A percentile compares a stretch with the other conserved stretches of the same genome.
phyloP scores from a whole-genome alignment of 2,113 vertebrate genomes.

The Mungos mungo region DNA sequence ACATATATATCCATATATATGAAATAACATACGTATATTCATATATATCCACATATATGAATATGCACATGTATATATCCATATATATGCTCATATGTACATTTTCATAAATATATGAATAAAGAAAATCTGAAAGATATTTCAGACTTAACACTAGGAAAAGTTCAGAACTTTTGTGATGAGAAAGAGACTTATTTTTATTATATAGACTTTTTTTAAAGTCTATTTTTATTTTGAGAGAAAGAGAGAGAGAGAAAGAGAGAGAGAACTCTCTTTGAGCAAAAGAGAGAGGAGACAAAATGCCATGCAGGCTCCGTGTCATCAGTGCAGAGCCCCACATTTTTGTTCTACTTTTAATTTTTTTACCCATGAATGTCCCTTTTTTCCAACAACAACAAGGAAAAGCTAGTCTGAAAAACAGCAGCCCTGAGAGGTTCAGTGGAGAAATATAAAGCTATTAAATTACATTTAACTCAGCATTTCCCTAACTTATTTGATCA shows the following conservation, averaged over 20 bases:
- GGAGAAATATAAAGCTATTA: slow-evolving; percentile 12
- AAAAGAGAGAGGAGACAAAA: too few species aligned
- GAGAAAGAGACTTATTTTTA: neutral
- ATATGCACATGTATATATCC: too few species aligned
- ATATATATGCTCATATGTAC: too few species aligned
- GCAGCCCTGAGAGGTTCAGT: neutral
- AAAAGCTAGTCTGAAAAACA: slow-evolving; percentile 19
- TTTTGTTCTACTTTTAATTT: neutral
- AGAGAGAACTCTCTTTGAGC: too few species aligned
- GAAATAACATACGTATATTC: too few species aligned
- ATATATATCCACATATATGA: too few species aligned
- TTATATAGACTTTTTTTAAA: neutral
- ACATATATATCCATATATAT: too few species aligned
- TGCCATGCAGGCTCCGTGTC: too few species aligned
- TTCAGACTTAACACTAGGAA: neutral
- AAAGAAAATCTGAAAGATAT: neutral
- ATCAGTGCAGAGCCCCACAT: too few species aligned
- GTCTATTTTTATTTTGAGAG: too few species aligned
- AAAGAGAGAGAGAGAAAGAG: too few species aligned
- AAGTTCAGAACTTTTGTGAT: neutral
- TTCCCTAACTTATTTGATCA: neutral
- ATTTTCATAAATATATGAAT: neutral
- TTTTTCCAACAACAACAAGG: neutral
- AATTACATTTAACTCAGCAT: neutral
- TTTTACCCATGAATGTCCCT: neutral